Conservation (phyloP, 2,113 vertebrate genomes). For the Sander lucioperca region DNA sequence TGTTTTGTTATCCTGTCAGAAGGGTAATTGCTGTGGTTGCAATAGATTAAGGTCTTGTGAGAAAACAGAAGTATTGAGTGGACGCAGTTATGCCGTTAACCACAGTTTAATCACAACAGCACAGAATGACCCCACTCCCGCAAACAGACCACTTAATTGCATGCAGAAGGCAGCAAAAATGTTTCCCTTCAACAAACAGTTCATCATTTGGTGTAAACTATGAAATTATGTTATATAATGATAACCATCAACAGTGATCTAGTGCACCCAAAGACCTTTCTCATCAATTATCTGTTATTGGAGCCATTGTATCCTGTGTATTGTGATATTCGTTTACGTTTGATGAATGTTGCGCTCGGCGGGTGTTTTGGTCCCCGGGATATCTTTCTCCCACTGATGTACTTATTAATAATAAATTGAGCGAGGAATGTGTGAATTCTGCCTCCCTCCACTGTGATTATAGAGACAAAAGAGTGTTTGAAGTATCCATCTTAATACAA, state of each 20-base stretch:
- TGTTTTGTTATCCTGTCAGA: slow-evolving; percentile 78
- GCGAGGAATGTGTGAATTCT: slow-evolving; percentile 86
- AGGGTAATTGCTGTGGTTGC: slow-evolving; percentile 73
- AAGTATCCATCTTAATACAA: slow-evolving; percentile 88
- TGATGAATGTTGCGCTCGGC: slow-evolving; percentile 85
- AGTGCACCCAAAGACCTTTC: slow-evolving; percentile 79
- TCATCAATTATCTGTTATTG: slow-evolving; percentile 86
- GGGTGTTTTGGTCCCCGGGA: slow-evolving; percentile 84
- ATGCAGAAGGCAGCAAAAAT: slow-evolving; percentile 66
- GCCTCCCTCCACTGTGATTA: slow-evolving; percentile 86
- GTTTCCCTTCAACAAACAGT: slow-evolving; percentile 68
- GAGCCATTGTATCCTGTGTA: slow-evolving; percentile 86
- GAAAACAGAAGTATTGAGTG: slow-evolving; percentile 66
- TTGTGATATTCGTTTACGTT: slow-evolving; percentile 85
- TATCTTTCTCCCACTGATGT: slow-evolving; percentile 87
- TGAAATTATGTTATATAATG: slow-evolving; percentile 80
- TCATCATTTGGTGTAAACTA: slow-evolving; percentile 72
- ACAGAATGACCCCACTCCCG: slow-evolving; percentile 50
- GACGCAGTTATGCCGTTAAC: slow-evolving; percentile 64
- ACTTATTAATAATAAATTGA: slow-evolving; percentile 90
- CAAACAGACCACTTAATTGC: slow-evolving; percentile 69
- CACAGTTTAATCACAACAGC: slow-evolving; percentile 69
- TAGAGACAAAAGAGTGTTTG: slow-evolving; percentile 86
- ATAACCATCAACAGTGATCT: slow-evolving; percentile 79
- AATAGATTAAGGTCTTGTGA: slow-evolving; percentile 67